These are phyloP conservation scores for Leptopilina syphax DNA, from an alignment of 2,888 invertebrate species.

Conservation along the genomic window DNA sequence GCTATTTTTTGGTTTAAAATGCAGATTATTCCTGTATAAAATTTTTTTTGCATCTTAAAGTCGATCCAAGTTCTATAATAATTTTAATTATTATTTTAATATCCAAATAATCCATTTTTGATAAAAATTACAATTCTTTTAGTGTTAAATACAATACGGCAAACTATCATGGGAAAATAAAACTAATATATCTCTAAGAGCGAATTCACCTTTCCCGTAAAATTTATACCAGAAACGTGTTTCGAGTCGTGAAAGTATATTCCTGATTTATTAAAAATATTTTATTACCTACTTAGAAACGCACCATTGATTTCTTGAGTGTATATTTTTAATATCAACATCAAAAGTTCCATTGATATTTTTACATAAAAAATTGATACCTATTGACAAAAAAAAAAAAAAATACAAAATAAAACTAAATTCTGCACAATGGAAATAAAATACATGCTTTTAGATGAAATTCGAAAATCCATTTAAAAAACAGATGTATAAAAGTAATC, in stretches of 20 bases:
- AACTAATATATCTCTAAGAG: conserved; percentile 53
- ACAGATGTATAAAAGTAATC: not conserved
- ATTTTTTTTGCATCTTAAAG: too few species aligned
- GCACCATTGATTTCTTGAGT: not conserved
- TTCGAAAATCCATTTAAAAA: not conserved
- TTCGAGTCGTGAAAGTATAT: conserved; percentile 42
- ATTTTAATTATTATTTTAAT: too few species aligned
- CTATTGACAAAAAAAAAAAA: too few species aligned
- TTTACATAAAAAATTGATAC: not conserved
- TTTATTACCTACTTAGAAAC: conserved; percentile 4
- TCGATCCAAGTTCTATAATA: too few species aligned
- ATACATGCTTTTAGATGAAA: too few species aligned
- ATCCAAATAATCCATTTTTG: too few species aligned
- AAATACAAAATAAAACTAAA: too few species aligned
- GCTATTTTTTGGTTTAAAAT: too few species aligned
- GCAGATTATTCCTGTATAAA: too few species aligned
- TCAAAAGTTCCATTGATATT: not conserved
- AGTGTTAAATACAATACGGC: not conserved
- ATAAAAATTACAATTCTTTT: not conserved
- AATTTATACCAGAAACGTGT: conserved; percentile 55
- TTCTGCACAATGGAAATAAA: too few species aligned
- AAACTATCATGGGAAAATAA: conserved; percentile 42
- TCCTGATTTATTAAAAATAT: conserved; percentile 24
- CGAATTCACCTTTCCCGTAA: conserved; percentile 44
- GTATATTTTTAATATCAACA: conserved; percentile 24